These are phyloP conservation scores for Aythya fuligula DNA, from an alignment of 2,797 vertebrate species.

Conservation along the genomic window DNA sequence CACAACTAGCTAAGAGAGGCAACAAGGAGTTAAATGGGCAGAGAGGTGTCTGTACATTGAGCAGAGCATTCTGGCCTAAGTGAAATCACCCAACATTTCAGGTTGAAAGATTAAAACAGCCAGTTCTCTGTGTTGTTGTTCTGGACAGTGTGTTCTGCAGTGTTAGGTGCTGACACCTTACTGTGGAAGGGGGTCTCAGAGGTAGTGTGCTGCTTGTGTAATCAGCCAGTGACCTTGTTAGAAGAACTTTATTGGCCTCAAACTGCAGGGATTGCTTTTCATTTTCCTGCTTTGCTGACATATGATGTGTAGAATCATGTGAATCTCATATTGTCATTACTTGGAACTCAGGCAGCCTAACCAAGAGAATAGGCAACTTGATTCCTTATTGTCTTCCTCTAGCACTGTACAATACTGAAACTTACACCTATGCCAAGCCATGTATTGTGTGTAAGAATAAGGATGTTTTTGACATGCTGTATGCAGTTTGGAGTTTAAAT, in stretches of 20 bases:
- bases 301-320: not conserved
- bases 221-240: constrained; percentile 1
- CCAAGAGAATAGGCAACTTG: not conserved
- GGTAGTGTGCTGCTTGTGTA: not conserved
- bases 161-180: not conserved
- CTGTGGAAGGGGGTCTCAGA: not conserved
- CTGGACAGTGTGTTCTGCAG: not conserved
- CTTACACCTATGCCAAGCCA: not conserved
- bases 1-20: not conserved
- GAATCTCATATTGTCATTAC: not conserved
- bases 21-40: not conserved
- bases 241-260: not conserved
- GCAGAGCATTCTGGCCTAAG: not conserved
- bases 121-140: not conserved
- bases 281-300: not conserved
- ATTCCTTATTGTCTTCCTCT: not conserved
- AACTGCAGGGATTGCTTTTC: constrained; percentile 1
- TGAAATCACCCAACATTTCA: not conserved
- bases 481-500: constrained; percentile 3
- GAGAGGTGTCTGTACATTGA: not conserved
- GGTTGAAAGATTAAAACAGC: not conserved
- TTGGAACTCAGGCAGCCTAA: not conserved
- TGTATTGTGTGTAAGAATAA: not conserved
- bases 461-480: not conserved
- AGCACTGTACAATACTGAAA: not conserved